Conservation (phyloP, 2,888 invertebrate genomes). For the Drosophila koepferae region DNA sequence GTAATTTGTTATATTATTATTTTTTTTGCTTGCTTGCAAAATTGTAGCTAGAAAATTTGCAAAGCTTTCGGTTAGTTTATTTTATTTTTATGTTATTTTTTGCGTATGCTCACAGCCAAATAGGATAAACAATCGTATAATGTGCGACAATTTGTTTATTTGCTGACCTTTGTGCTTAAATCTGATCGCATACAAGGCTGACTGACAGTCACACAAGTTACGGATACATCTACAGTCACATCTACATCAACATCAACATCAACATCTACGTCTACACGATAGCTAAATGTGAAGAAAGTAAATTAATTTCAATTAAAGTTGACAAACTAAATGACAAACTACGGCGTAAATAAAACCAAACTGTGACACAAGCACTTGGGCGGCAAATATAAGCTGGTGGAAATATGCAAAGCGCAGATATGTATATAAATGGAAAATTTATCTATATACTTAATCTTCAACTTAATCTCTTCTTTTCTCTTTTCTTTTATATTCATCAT, state of each 20-base stretch:
- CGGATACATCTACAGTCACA: conserved; percentile 23
- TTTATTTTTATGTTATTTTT: not conserved
- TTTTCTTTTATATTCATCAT: not conserved
- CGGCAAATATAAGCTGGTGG: conserved; percentile 46
- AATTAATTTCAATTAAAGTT: conserved; percentile 81
- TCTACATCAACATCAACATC: no score
- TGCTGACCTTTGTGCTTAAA: conserved; percentile 83
- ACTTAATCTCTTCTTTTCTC: not conserved
- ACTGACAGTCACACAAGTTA: conserved; percentile 56
- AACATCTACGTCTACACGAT: conserved; percentile 10
- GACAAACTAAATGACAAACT: conserved; percentile 73
- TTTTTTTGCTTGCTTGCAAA: conserved; percentile 24
- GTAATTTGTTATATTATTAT: not conserved
- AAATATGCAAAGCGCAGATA: conserved; percentile 28
- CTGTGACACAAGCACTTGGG: conserved; percentile 57
- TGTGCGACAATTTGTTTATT: conserved; percentile 76
- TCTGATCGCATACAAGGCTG: conserved; percentile 84
- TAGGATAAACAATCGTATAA: conserved; percentile 59
- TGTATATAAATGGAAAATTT: conserved; percentile 10
- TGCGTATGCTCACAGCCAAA: conserved; percentile 10
- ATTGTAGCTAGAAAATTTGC: conserved; percentile 35
- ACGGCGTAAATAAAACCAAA: conserved; percentile 76
- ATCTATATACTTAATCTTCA: not conserved
- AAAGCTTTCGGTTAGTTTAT: conserved; percentile 1
- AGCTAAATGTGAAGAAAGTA: conserved; percentile 73